Evolutionary conservation across 1,140 invertebrate genomes (phyloP), one percentile per base, ranked within the genome.

Genomic region (Saccostrea glomerata): DNA sequence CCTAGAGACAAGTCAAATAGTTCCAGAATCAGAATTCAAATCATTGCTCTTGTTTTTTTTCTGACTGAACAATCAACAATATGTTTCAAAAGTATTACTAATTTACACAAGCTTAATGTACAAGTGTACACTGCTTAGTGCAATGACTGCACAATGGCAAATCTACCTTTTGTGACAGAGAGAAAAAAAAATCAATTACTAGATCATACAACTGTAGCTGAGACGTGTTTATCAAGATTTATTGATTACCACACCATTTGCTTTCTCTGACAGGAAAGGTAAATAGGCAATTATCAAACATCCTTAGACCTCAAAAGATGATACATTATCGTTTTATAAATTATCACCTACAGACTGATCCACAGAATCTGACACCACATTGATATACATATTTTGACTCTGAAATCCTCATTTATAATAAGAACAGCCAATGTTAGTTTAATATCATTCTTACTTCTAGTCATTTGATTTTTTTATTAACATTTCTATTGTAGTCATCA

Each of bases 221-320:
- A 77, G 70, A 25, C 25, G 25, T 30, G 70, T 77, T 77, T 77
- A 77, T 23, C 70, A 77, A 77, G 70, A 77, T 77, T 77, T 77
- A 77, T 77, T 77, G 70, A 77, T 77, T 77, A 36, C 30, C 30
- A 30, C 25, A 77, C 70, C 30, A 30, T 77, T 77, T 30, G 25
- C 70, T 77, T 77, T 77, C 70, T 77, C 70, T 77, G 70, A 30
- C 70, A 77, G 70, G 70, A 77, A 77, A 77, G 30, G 70, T 77
- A 77, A 77, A 77, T 23, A 30, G 25, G 30, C 70, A 77, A 77
- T 77, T 77, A 77, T 30, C 23, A 25, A 30, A 36, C 70, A 30
- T 77, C 25, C 25, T 11, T 30, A 77, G 70, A 77, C 70, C 9
- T 25, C 20, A 7, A 73, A 17, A 36, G 23, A 25, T 15, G 9